phyloP scores from a whole-genome alignment of 2,888 invertebrate genomes.

The Tromatobia lineatoria region DNA sequence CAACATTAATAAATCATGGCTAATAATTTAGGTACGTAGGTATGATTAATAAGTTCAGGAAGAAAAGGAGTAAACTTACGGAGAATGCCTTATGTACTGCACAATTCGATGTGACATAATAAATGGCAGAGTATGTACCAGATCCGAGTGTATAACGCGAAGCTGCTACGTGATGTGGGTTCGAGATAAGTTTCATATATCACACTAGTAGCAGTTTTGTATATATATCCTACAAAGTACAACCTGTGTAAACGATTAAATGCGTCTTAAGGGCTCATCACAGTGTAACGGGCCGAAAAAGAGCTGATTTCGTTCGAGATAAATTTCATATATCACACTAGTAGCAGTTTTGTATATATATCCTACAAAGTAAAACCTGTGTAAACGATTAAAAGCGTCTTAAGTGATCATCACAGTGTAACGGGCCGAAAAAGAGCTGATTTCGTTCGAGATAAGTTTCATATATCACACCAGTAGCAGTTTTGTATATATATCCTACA shows the following conservation, averaged over 20 bases:
- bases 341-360: background rate
- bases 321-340: background rate
- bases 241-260: background rate
- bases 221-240: background rate
- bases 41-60: too few relatives aligned
- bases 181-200: background rate
- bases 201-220: background rate
- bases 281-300: too few relatives aligned
- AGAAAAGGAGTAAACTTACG: too few relatives aligned
- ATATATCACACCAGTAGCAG: background rate
- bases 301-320: too few relatives aligned
- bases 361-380: background rate
- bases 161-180: background rate
- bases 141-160: background rate
- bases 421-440: too few relatives aligned
- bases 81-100: background rate
- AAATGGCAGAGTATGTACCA: background rate
- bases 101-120: background rate
- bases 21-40: too few relatives aligned
- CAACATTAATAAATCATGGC: too few relatives aligned
- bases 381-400: too few relatives aligned
- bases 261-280: too few relatives aligned
- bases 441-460: slow-evolving; percentile 3
- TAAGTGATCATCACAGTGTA: too few relatives aligned
- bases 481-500: background rate